Evolutionary conservation across 2,113 vertebrate species (phyloP).

Genomic region (Baryphthengus martii): DNA sequence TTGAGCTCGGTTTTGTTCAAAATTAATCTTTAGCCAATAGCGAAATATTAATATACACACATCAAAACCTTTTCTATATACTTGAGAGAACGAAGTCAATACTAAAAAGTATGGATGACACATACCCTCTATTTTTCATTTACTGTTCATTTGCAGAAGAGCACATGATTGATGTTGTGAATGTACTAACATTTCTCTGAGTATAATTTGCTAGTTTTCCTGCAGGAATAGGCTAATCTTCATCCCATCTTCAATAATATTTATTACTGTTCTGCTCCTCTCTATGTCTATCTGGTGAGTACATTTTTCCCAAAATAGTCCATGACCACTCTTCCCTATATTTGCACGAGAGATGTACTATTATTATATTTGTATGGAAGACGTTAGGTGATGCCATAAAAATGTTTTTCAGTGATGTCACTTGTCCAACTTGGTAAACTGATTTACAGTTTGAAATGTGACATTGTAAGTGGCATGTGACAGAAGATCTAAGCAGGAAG

Average conservation of each 20-base stretch:
- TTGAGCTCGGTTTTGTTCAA: not conserved
- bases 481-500: not conserved
- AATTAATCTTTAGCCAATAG: not conserved
- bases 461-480: not conserved
- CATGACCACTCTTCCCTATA: not conserved
- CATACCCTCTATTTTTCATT: not conserved
- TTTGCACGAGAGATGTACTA: not conserved
- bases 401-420: not conserved
- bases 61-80: not conserved
- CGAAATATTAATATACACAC: not conserved
- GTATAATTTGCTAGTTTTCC: not conserved
- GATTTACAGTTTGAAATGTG: conserved; percentile 9
- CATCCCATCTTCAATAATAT: conserved; percentile 29
- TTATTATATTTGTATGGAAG: conserved; percentile 15
- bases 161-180: not conserved
- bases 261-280: conserved; percentile 3
- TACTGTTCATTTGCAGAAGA: not conserved
- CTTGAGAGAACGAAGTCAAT: not conserved
- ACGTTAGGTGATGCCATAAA: not conserved
- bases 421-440: not conserved
- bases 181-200: not conserved
- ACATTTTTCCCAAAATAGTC: conserved; percentile 21
- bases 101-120: not conserved
- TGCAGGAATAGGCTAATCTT: conserved; percentile 14
- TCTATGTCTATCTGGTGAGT: conserved; percentile 35